Evolutionary conservation across 53 echinoderm and acorn worm genomes (phyloP).

Genomic region (Pentamera pediparva): DNA sequence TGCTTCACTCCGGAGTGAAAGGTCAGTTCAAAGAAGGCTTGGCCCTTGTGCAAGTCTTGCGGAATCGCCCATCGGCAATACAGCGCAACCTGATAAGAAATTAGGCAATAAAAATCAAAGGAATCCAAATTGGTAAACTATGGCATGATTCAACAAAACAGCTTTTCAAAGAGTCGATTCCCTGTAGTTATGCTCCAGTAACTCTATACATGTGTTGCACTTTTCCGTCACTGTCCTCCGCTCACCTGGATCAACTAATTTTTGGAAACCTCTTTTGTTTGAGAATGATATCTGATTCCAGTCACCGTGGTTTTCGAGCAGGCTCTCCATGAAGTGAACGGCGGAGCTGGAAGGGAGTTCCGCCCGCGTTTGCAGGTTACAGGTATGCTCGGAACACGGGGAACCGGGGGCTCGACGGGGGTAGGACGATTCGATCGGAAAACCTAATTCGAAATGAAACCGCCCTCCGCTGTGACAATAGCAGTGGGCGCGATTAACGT

Average conservation of each 20-base stretch:
- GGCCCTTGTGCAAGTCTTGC: too few species aligned
- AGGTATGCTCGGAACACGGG: not conserved
- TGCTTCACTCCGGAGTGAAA: too few species aligned
- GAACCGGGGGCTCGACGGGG: not conserved
- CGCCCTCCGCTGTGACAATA: not conserved
- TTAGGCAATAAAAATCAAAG: too few species aligned
- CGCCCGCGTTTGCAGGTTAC: conserved; percentile 4
- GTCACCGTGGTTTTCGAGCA: conserved; percentile 10
- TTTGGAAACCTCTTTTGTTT: conserved; percentile 3
- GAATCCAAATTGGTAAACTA: too few species aligned
- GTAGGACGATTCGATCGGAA: not conserved
- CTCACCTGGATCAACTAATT: not conserved
- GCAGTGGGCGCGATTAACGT: too few species aligned
- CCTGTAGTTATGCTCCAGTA: too few species aligned
- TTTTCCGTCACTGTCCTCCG: not conserved
- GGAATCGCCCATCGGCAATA: too few species aligned
- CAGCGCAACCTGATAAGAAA: too few species aligned
- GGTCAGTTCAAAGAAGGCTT: too few species aligned
- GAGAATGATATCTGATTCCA: conserved; percentile 7
- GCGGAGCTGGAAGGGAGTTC: conserved; percentile 14
- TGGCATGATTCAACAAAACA: too few species aligned
- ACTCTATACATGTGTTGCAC: not conserved
- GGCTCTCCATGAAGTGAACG: conserved; percentile 21
- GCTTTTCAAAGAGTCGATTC: too few species aligned
- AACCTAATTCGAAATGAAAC: conserved; percentile 3